These are phyloP conservation scores for Magallana ariakensis DNA, from an alignment of 1,140 invertebrate species.

Conservation along the genomic window DNA sequence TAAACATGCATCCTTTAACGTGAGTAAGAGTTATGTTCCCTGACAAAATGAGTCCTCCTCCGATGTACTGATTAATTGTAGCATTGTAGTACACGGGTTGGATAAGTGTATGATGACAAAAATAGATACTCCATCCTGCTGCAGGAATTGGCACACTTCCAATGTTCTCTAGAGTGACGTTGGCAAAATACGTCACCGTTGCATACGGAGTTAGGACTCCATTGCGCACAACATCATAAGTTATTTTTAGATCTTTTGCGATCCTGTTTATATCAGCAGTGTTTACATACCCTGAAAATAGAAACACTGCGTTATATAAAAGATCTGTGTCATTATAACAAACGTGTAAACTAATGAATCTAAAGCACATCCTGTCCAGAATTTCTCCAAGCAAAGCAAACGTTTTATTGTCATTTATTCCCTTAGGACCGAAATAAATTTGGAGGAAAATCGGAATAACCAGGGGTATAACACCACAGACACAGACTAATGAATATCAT, in stretches of 20 bases:
- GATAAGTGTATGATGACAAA: slow-evolving; percentile 60
- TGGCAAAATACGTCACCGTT: slow-evolving; percentile 53
- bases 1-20: slow-evolving; percentile 68
- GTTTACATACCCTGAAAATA: slow-evolving; percentile 5
- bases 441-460: too few species aligned
- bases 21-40: slow-evolving; percentile 63
- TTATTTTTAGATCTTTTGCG: slow-evolving; percentile 57
- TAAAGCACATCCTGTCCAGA: too few species aligned
- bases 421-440: too few species aligned
- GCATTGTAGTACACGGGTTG: slow-evolving; percentile 56
- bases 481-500: too few species aligned
- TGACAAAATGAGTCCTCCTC: slow-evolving; percentile 54
- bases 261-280: slow-evolving; percentile 64
- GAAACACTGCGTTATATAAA: background rate
- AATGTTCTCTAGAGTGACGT: slow-evolving; percentile 64
- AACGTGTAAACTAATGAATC: too few species aligned
- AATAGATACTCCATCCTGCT: slow-evolving; percentile 67
- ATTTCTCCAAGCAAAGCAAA: too few species aligned
- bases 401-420: too few species aligned
- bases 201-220: slow-evolving; percentile 46
- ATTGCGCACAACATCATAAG: slow-evolving; percentile 68
- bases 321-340: too few species aligned
- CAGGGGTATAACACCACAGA: too few species aligned
- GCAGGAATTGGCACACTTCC: slow-evolving; percentile 57
- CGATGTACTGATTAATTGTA: slow-evolving; percentile 48